These are phyloP conservation scores for Pseudomyrmex dendroicus DNA, from an alignment of 1,140 invertebrate species.

Conservation along the genomic window DNA sequence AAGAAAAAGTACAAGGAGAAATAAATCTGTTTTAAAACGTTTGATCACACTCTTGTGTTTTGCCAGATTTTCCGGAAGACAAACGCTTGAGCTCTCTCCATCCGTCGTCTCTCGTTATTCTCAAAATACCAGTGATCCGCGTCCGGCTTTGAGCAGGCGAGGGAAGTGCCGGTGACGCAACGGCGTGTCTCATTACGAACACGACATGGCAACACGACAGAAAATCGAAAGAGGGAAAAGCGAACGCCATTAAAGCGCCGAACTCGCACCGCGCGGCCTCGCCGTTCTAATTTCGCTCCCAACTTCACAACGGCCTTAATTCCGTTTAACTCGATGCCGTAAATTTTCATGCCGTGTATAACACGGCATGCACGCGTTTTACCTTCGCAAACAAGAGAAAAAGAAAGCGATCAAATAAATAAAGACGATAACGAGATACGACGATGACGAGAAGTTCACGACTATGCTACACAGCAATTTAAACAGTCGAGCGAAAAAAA, in stretches of 20 bases:
- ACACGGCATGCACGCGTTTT: background rate
- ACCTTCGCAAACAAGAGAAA: background rate
- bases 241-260: conserved; percentile 19
- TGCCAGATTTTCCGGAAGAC: background rate
- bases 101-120: conserved; percentile 49
- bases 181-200: conserved; percentile 30
- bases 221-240: conserved; percentile 47
- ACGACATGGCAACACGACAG: conserved; percentile 21
- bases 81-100: background rate
- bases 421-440: conserved; percentile 59
- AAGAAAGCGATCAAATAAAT: conserved; percentile 42
- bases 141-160: conserved; percentile 30
- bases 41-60: background rate
- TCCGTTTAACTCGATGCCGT: conserved; percentile 50
- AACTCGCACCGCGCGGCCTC: background rate
- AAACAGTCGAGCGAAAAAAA: conserved; percentile 6
- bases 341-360: conserved; percentile 63
- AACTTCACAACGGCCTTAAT: conserved; percentile 61
- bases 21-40: too few relatives aligned
- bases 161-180: conserved; percentile 20
- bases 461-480: background rate
- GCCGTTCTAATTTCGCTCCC: conserved; percentile 65
- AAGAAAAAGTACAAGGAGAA: too few relatives aligned
- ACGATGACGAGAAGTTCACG: conserved; percentile 35
- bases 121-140: conserved; percentile 30